phyloP scores from a whole-genome alignment of 2,113 vertebrate genomes.

The Muntiacus muntjak region DNA sequence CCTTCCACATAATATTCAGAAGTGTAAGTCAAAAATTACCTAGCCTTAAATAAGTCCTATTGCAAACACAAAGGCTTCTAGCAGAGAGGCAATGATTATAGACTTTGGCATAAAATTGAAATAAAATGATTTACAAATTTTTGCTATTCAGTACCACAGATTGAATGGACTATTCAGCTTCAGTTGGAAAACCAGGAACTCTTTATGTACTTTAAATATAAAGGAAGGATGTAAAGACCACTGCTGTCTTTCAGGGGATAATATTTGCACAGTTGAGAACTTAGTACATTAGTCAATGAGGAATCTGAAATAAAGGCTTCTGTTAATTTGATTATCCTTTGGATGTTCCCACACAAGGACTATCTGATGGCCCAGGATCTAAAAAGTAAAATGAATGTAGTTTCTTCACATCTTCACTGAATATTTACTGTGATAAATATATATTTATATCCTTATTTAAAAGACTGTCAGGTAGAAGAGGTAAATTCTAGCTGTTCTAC shows the following conservation, averaged over 20 bases:
- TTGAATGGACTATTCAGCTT: neutral
- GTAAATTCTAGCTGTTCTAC: neutral
- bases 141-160: neutral
- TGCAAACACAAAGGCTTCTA: neutral
- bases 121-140: slow-evolving; percentile 23
- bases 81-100: neutral
- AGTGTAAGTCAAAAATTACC: neutral
- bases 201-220: neutral
- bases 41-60: neutral
- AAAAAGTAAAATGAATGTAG: neutral
- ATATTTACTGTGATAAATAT: neutral
- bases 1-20: neutral
- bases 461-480: neutral
- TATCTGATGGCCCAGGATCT: neutral
- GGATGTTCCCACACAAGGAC: neutral
- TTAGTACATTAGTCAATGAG: neutral
- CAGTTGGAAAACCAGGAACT: neutral
- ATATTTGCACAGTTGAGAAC: neutral
- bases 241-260: neutral
- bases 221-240: neutral
- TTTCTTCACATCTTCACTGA: neutral
- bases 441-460: neutral
- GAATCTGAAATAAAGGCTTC: neutral
- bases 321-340: neutral
- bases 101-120: neutral